phyloP scores from a whole-genome alignment of 2,113 vertebrate species.

The Alaudala cheleensis region DNA sequence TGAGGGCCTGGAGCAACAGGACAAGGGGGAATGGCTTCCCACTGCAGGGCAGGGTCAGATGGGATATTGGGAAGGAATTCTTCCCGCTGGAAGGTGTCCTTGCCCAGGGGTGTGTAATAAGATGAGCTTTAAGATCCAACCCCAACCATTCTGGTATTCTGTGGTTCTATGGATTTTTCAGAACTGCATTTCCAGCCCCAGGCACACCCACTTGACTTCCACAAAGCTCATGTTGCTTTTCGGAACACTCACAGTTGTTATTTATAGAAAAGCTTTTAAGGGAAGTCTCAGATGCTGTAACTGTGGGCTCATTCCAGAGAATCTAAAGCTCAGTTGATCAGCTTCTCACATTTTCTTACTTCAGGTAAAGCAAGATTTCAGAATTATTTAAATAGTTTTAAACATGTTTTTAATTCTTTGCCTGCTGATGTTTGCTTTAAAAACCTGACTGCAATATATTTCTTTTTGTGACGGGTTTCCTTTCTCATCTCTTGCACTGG shows the following conservation, averaged over 20 bases:
- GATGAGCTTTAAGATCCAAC: not conserved
- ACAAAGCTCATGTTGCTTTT: not conserved
- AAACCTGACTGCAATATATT: not conserved
- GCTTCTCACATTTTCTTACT: not conserved
- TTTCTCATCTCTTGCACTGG: not conserved
- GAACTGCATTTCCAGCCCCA: not conserved
- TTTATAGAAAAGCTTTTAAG: conserved; percentile 18
- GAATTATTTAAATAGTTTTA: not conserved
- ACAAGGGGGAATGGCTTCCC: not conserved
- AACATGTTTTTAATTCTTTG: not conserved
- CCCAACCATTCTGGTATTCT: not conserved
- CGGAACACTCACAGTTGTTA: not conserved
- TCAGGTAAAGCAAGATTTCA: not conserved
- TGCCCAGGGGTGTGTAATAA: not conserved
- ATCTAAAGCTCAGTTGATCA: not conserved
- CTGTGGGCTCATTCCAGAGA: not conserved
- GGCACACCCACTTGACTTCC: not conserved
- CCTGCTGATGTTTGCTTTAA: not conserved
- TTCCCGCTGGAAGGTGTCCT: accelerated
- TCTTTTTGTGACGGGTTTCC: not conserved
- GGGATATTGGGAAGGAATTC: not conserved
- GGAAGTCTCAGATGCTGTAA: not conserved
- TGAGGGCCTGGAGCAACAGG: not conserved
- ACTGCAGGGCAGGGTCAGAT: not conserved
- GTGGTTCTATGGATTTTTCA: not conserved